phyloP scores from a whole-genome alignment of 2,113 vertebrate species.

The Noctilio leporinus region DNA sequence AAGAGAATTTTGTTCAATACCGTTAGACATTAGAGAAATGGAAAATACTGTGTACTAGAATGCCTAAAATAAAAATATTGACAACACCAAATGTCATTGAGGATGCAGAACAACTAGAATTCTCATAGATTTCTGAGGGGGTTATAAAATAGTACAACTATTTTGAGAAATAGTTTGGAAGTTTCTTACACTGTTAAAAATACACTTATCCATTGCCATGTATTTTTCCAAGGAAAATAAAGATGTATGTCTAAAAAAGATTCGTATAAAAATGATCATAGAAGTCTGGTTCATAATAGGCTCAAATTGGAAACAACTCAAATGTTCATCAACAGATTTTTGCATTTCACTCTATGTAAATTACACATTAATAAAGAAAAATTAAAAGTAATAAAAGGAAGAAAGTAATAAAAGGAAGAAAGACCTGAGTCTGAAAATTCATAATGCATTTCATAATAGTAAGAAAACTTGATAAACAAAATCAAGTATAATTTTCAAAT shows the following conservation, averaged over 20 bases:
- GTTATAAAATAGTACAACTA: background rate
- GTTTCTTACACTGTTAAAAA: background rate
- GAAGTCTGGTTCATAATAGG: background rate
- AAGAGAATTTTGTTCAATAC: background rate
- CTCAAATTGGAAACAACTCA: background rate
- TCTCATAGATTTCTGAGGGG: background rate
- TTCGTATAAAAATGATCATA: background rate
- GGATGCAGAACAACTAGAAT: background rate
- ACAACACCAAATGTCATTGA: background rate
- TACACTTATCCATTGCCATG: background rate
- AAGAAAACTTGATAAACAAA: background rate
- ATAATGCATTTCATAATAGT: background rate
- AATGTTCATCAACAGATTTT: background rate
- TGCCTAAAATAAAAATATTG: background rate
- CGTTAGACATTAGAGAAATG: background rate
- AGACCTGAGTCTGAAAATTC: background rate
- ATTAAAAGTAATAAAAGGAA: background rate
- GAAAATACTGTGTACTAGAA: background rate
- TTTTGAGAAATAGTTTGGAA: background rate
- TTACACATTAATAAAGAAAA: background rate
- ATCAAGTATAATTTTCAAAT: background rate
- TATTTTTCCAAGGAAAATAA: slow-evolving; percentile 13
- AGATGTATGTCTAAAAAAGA: background rate
- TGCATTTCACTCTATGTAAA: background rate
- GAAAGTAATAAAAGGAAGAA: background rate